phyloP scores from a whole-genome alignment of 2,888 invertebrate genomes.

The Rhorus exstirpatorius region DNA sequence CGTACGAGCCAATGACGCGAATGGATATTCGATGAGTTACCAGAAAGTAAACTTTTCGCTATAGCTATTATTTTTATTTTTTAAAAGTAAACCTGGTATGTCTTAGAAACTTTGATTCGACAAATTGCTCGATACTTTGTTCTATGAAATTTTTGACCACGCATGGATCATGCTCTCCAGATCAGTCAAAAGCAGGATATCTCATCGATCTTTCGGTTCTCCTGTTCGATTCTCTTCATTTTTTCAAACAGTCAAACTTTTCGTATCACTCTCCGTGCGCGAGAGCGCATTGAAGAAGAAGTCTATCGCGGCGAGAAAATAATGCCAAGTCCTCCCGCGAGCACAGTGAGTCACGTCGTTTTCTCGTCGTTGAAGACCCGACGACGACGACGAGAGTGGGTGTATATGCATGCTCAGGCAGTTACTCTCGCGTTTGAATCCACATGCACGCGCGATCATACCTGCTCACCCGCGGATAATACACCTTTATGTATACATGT shows the following conservation, averaged over 20 bases:
- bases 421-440: slow-evolving; percentile 67
- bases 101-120: too few relatives aligned
- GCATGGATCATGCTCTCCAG: too few relatives aligned
- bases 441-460: slow-evolving; percentile 64
- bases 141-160: too few relatives aligned
- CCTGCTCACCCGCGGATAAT: slow-evolving; percentile 55
- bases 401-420: slow-evolving; percentile 57
- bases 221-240: background rate
- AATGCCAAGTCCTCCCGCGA: slow-evolving; percentile 42
- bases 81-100: too few relatives aligned
- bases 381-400: slow-evolving; percentile 65
- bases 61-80: too few relatives aligned
- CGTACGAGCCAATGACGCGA: too few relatives aligned
- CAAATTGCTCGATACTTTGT: too few relatives aligned
- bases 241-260: background rate
- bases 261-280: background rate
- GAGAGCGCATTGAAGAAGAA: background rate
- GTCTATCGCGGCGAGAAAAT: slow-evolving; percentile 17
- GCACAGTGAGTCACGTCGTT: slow-evolving; percentile 66
- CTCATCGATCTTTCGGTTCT: too few relatives aligned
- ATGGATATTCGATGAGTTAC: too few relatives aligned
- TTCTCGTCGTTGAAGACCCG: slow-evolving; percentile 55
- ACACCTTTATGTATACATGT: slow-evolving; percentile 18
- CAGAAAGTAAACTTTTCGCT: too few relatives aligned
- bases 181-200: too few relatives aligned